Base-by-base conservation (phyloP, 2,113 vertebrate species). In the Mus spicilegus region DNA sequence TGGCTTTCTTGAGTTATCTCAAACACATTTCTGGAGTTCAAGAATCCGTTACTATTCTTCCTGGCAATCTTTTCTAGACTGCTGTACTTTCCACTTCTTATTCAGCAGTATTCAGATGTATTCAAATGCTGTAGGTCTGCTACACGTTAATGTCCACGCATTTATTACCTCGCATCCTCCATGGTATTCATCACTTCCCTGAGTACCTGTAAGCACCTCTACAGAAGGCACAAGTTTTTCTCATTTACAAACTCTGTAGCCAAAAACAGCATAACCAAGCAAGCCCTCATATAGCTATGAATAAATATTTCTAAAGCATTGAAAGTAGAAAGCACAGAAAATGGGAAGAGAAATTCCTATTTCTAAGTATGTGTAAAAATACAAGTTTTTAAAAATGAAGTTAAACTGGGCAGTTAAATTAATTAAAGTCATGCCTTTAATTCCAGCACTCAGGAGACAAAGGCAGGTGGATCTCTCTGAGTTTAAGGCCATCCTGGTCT, bases 361-460 rank as follows among this genome's bases (percentile, higher is more conserved):
- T 87, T 73, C 76, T 33, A 90, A 94, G 36, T 93, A 67, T 93
- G 9, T 92, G 42, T 4, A n/a, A 75, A 42, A 84, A 95, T 30
- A 19, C 36, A 94, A 58, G 28, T 73, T 94, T 93, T 75, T 58
- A 30, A 96, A 96, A 93, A 75, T 91, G 13, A 93, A 87, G 33
- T 56, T 81, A 24, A 91, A 75, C 36, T 73, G n/a, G 42, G 72
- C 19, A n/a, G 70, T 49, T 49, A 49, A 49, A 49, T 49, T 49
- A 49, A 49, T 39, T 19, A 19, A 39, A 20, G n/a, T 19, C n/a
- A 39, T 20, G 20, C n/a, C 72, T 73, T 73, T 73, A 72, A 72
- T 72, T 4, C 36, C 16, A 72, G 36, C 17, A 20, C 70, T 72
- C 3, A 8, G 36, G 70, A 72, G 70, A 36, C 70, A 72, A 3